Conservation (phyloP, 2,113 vertebrate genomes). For the Aix galericulata region DNA sequence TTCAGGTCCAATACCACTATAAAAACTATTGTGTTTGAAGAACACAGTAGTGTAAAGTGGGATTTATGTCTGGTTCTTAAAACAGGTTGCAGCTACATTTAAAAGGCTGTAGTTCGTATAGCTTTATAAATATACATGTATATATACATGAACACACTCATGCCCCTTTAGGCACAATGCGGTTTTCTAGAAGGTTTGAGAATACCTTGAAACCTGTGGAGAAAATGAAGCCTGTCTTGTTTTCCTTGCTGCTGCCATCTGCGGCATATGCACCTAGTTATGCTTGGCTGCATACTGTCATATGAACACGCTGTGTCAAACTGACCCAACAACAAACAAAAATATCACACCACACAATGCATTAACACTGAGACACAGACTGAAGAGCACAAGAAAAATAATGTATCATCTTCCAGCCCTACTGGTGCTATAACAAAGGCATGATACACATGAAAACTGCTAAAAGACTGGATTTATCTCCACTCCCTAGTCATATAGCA, state of each 20-base stretch:
- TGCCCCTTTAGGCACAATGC: neutral
- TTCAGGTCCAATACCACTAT: neutral
- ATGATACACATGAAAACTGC: neutral
- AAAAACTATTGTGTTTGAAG: neutral
- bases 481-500: neutral
- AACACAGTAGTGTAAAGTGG: neutral
- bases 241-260: constrained; percentile 31
- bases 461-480: neutral
- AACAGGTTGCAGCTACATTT: neutral
- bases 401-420: neutral
- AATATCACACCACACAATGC: constrained; percentile 8
- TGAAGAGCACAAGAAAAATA: constrained; percentile 30
- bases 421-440: neutral
- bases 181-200: constrained; percentile 10
- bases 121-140: neutral
- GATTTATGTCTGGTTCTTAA: neutral
- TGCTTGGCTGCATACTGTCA: constrained; percentile 21
- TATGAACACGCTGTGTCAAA: constrained; percentile 31
- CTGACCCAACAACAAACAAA: constrained; percentile 48
- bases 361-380: neutral
- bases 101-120: neutral
- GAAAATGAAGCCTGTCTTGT: constrained; percentile 18
- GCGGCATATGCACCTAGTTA: constrained; percentile 11
- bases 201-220: constrained; percentile 24
- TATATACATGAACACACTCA: neutral